Evolutionary conservation across 2,888 invertebrate species (phyloP).

Genomic region (Machimus rusticus): DNA sequence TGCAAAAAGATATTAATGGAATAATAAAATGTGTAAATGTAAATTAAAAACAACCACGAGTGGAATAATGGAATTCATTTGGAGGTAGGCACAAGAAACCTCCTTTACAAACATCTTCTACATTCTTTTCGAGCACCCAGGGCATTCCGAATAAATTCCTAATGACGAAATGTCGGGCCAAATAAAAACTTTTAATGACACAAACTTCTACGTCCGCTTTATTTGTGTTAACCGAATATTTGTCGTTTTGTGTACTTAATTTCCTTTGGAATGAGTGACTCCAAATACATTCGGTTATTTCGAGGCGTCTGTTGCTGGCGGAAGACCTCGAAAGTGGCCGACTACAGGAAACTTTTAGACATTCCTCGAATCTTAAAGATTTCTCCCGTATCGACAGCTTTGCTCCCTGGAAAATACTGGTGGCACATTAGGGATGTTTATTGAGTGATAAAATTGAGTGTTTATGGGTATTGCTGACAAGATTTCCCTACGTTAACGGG

Average conservation of each 20-base stretch:
- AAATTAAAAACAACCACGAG: not conserved
- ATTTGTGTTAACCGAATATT: constrained; percentile 2
- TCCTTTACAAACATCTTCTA: not conserved
- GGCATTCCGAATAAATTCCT: not conserved
- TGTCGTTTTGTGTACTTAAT: constrained; percentile 16
- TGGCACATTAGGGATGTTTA: constrained; percentile 46
- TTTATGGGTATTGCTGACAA: constrained; percentile 48
- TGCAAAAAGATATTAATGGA: not conserved
- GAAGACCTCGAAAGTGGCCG: constrained; percentile 11
- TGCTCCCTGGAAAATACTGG: constrained; percentile 7
- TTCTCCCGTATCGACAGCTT: constrained; percentile 20
- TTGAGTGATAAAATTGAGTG: constrained; percentile 49
- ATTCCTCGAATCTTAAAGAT: constrained; percentile 38
- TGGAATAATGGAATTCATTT: not conserved
- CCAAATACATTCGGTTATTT: not conserved
- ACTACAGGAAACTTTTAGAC: constrained; percentile 39
- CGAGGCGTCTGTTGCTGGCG: not conserved
- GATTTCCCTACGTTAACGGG: constrained; percentile 41
- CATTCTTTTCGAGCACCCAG: not conserved
- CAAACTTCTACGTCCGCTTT: constrained; percentile 39
- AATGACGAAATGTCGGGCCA: not conserved
- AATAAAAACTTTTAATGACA: constrained; percentile 48
- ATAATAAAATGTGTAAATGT: not conserved
- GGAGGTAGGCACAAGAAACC: not conserved
- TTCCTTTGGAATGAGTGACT: not conserved